These are phyloP conservation scores for Xiphophorus couchianus DNA, from an alignment of 2,113 vertebrate genomes.

Conservation along the genomic window DNA sequence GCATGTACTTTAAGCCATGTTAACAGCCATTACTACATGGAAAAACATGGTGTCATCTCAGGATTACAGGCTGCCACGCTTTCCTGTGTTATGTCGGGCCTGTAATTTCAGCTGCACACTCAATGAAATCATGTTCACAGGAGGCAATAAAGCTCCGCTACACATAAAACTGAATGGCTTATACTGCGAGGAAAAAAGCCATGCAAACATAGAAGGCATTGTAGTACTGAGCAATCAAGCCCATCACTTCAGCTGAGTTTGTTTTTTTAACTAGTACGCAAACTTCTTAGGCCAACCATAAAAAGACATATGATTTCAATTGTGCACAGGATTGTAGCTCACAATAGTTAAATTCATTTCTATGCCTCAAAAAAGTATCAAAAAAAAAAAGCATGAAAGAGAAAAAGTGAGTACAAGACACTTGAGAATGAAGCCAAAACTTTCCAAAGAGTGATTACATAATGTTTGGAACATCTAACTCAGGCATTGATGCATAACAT, in stretches of 20 bases:
- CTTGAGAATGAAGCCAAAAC: no score
- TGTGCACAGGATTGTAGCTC: no score
- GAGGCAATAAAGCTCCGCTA: background rate
- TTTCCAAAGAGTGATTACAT: no score
- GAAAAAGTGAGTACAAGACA: no score
- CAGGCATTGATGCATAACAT: no score
- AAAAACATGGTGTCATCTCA: slow-evolving; percentile 73
- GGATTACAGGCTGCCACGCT: slow-evolving; percentile 76
- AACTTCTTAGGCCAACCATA: background rate
- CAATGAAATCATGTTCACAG: slow-evolving; percentile 1
- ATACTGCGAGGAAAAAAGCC: background rate
- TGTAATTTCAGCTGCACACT: slow-evolving; percentile 67
- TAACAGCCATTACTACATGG: slow-evolving; percentile 79
- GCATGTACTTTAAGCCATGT: slow-evolving; percentile 70
- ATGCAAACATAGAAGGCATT: background rate
- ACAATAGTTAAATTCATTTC: background rate
- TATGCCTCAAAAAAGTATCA: background rate
- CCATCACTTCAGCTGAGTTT: background rate
- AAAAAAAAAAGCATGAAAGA: background rate
- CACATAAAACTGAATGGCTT: background rate
- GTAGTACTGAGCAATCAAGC: background rate
- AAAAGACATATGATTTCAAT: background rate
- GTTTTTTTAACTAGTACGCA: background rate
- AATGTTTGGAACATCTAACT: no score
- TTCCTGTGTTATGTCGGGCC: slow-evolving; percentile 62